Evolutionary conservation across 2,797 vertebrate genomes (phyloP).

Genomic region (Scyliorhinus canicula): DNA sequence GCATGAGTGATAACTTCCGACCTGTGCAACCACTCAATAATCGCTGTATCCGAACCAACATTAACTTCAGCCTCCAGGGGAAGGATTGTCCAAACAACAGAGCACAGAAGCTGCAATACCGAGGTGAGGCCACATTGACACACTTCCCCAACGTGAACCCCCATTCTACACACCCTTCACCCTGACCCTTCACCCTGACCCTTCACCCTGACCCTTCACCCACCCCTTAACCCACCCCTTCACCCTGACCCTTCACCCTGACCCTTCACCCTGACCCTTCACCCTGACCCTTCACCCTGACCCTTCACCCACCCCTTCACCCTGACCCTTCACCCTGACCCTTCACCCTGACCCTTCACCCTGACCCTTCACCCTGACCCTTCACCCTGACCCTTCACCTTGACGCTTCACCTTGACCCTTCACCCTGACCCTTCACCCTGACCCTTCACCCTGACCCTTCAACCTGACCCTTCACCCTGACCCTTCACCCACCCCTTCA

Average conservation of each 20-base stretch:
- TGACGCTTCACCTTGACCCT: too few species aligned
- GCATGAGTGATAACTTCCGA: conserved; percentile 96
- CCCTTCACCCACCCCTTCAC: too few species aligned
- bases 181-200: not conserved
- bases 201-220: not conserved
- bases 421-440: not conserved
- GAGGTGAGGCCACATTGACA: conserved; percentile 64
- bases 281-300: not conserved
- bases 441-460: not conserved
- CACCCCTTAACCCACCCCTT: not conserved
- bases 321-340: too few species aligned
- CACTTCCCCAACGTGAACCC: not conserved
- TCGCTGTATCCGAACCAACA: conserved; percentile 97
- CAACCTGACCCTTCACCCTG: not conserved
- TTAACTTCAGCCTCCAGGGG: conserved; percentile 97
- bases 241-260: not conserved
- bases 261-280: not conserved
- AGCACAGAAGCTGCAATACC: conserved; percentile 95
- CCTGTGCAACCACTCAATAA: conserved; percentile 95
- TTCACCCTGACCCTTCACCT: not conserved
- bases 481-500: not conserved
- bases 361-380: not conserved
- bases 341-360: too few species aligned
- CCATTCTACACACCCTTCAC: not conserved
- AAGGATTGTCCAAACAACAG: conserved; percentile 98